Evolutionary conservation across 23 tunicate genomes (phyloP), one percentile per base, ranked within the genome.

Genomic region (Styela plicata): DNA sequence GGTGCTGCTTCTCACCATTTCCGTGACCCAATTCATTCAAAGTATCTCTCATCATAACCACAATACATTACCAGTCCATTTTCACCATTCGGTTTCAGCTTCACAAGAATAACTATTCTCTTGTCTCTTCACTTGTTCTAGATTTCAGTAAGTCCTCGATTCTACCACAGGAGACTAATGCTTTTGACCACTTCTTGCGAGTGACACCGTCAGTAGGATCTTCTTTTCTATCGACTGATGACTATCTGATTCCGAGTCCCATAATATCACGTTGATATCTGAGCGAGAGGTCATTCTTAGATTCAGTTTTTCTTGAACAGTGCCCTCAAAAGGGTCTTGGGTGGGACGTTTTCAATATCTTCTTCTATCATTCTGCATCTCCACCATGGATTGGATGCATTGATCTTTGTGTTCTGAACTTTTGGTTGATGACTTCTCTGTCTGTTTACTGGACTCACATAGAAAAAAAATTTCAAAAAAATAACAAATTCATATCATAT

Each of bases 291-390:
- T 67, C 27, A 76, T 67, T 33, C 64, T 22, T 5, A 91, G 63
- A 16, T 91, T 83, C 97, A 91, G 86, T 91, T 81, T 86, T 64
- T 91, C 90, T 28, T 87, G 64, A 82, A 91, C 33, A 82, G 24
- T 0, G 90, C 69, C 22, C 87, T 82, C 22, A 91, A 63, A 0
- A n/a, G n/a, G 89, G 89, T 52, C 80, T 23, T 22, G 66, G 78
- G 3, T 79, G 86, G 69, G 21, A n/a, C n/a, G n/a, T n/a, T 67
- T 25, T 67, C 31, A 18, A 29, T 67, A 18, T 17, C 22, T 0
- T 67, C 24, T 17, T 27, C n/a, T n/a, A n/a, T n/a, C n/a, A 67
- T 67, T 67, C 31, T 0, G 0, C 71, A 67, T 29, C 71, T 21
- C 16, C 22, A 16, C 71, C 31, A 24, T 17, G 24, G 31, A 67